Conservation (phyloP, 2,888 invertebrate species). For the Meteorus cinctellus region DNA sequence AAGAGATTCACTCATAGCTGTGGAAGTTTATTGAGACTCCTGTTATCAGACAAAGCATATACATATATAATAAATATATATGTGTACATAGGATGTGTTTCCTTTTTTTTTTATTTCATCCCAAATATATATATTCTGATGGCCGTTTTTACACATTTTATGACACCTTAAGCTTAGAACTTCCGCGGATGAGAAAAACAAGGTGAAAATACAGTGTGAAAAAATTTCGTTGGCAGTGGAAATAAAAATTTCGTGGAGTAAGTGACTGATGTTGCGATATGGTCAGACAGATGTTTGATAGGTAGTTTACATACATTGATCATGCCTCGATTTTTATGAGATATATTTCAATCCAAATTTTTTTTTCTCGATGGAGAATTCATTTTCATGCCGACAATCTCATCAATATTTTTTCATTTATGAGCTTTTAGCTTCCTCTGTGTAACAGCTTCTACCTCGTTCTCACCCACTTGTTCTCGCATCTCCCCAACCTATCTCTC, state of each 20-base stretch:
- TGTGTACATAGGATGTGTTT: too few species aligned
- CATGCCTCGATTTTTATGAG: background rate
- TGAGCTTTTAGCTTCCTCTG: background rate
- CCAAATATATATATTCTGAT: too few species aligned
- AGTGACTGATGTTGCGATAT: background rate
- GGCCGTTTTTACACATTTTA: too few species aligned
- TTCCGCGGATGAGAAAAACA: too few species aligned
- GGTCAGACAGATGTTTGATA: background rate
- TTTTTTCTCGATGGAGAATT: background rate
- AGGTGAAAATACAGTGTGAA: too few species aligned
- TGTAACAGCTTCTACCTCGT: background rate
- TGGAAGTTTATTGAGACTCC: too few species aligned
- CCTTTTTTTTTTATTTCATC: too few species aligned
- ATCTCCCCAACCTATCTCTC: background rate
- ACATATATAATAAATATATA: too few species aligned
- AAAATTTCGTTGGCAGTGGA: too few species aligned
- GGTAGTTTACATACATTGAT: background rate
- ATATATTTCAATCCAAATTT: background rate
- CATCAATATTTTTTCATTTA: slow-evolving; percentile 17
- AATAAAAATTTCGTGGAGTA: background rate
- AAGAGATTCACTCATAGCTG: too few species aligned
- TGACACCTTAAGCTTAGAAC: too few species aligned
- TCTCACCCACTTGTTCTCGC: background rate
- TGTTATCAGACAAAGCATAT: too few species aligned
- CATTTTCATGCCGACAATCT: slow-evolving; percentile 7